These are phyloP conservation scores for Pseudococcus viburni DNA, from an alignment of 2,888 invertebrate species.

Conservation along the genomic window DNA sequence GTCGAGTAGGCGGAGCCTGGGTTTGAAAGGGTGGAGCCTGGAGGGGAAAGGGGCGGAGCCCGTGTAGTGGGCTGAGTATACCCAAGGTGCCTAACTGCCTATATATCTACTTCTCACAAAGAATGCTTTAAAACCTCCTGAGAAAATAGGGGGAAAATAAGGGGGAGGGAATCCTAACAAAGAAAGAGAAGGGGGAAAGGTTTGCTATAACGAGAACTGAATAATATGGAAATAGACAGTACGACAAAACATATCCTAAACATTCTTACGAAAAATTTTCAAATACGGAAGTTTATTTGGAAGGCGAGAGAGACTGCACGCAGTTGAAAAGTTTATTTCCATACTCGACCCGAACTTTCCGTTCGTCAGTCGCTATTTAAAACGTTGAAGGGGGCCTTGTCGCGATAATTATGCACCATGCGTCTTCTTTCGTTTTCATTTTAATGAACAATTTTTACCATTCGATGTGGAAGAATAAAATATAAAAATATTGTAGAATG, in stretches of 20 bases:
- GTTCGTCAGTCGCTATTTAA: neutral
- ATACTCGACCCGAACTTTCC: neutral
- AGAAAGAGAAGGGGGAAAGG: neutral
- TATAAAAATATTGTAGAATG: neutral
- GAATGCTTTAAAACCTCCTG: too few relatives aligned
- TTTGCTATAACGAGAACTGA: neutral
- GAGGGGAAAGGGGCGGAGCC: too few relatives aligned
- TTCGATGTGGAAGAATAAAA: neutral
- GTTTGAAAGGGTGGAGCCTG: too few relatives aligned
- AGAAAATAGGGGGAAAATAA: too few relatives aligned
- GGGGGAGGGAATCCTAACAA: too few relatives aligned
- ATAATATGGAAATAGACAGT: constrained; percentile 47
- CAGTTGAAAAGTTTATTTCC: constrained; percentile 17
- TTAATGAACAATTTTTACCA: neutral
- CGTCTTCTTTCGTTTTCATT: neutral
- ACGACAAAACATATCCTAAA: neutral
- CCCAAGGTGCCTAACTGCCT: too few relatives aligned
- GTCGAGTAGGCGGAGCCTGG: too few relatives aligned
- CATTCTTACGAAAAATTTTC: constrained; percentile 29
- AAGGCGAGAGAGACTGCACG: neutral
- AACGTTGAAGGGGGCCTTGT: neutral
- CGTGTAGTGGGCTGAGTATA: too few relatives aligned
- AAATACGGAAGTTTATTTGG: constrained; percentile 17
- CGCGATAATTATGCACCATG: neutral
- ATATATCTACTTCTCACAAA: too few relatives aligned